Percentiles rank a stretch among this genome's conserved stretches.
Evolutionary conservation across 2,888 invertebrate species (phyloP).

Genomic region (Trichogramma evanescens): DNA sequence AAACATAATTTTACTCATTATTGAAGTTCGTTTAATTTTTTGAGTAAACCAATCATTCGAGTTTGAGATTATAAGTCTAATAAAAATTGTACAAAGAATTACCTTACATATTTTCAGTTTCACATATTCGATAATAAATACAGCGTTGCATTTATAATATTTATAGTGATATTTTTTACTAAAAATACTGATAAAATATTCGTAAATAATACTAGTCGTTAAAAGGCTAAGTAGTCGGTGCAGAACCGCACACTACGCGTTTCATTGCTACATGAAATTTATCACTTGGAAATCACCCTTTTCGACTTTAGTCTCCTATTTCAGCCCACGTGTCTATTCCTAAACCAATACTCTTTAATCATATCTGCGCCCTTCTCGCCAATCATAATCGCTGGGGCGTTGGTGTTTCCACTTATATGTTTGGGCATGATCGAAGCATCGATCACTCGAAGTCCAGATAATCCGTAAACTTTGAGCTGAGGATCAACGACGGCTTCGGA

Average conservation of each 20-base stretch:
- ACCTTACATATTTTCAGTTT: no score
- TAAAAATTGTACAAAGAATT: no score
- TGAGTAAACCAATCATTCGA: no score
- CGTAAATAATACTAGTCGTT: not conserved
- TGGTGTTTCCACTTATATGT: slow-evolving; percentile 78
- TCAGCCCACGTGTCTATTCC: slow-evolving; percentile 10
- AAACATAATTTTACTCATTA: no score
- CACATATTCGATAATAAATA: no score
- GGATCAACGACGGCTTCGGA: slow-evolving; percentile 76
- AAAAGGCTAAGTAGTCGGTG: no score
- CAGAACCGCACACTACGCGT: not conserved
- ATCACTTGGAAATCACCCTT: not conserved
- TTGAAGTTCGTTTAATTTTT: no score
- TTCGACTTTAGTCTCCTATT: not conserved
- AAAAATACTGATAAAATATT: not conserved
- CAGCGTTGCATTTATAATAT: no score
- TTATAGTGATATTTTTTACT: not conserved
- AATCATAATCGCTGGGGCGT: slow-evolving; percentile 83
- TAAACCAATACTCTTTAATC: slow-evolving; percentile 75
- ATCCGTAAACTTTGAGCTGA: slow-evolving; percentile 70
- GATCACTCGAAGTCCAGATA: slow-evolving; percentile 70
- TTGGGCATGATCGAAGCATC: slow-evolving; percentile 85
- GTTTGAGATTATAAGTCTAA: no score
- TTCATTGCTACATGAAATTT: not conserved
- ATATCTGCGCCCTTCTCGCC: slow-evolving; percentile 84